These are phyloP conservation scores for Tolypeutes matacus DNA, from an alignment of 2,797 vertebrate species.

Conservation along the genomic window DNA sequence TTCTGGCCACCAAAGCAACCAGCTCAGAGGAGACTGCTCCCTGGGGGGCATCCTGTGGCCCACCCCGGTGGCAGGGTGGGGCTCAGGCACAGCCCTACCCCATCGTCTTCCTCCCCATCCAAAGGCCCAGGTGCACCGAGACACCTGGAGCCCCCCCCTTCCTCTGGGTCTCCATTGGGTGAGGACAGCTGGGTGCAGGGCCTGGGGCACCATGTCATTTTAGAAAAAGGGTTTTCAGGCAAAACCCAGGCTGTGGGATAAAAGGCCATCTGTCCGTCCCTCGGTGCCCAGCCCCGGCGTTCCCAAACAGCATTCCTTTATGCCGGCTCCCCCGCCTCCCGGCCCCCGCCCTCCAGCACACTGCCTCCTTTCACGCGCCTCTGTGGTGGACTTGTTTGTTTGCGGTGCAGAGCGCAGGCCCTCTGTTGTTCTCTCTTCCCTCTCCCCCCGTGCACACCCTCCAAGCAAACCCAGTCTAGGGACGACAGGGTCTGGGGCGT, in stretches of 20 bases:
- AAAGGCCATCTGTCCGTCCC: slow-evolving; percentile 79
- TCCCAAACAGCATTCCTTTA: slow-evolving; percentile 80
- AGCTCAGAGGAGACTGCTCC: background rate
- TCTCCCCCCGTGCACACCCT: background rate
- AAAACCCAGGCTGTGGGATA: slow-evolving; percentile 69
- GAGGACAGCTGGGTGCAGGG: slow-evolving; percentile 51
- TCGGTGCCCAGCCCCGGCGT: slow-evolving; percentile 73
- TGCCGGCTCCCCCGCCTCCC: slow-evolving; percentile 57
- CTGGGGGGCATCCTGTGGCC: background rate
- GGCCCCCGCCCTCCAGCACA: slow-evolving; percentile 68
- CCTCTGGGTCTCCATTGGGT: background rate
- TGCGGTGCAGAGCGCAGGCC: slow-evolving; percentile 54
- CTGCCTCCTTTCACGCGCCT: slow-evolving; percentile 78
- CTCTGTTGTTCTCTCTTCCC: slow-evolving; percentile 73
- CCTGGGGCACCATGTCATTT: slow-evolving; percentile 50
- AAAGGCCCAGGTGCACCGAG: background rate
- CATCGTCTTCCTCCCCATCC: background rate
- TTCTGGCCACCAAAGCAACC: background rate
- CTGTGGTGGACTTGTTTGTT: slow-evolving; percentile 78
- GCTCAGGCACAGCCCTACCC: background rate
- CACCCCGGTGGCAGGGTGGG: background rate
- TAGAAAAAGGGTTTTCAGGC: slow-evolving; percentile 78
- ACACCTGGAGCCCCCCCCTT: background rate
- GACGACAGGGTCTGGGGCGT: background rate
- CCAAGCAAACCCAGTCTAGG: slow-evolving; percentile 51